Base-by-base conservation (phyloP, 2,113 vertebrate genomes). In the Pterophyllum scalare region DNA sequence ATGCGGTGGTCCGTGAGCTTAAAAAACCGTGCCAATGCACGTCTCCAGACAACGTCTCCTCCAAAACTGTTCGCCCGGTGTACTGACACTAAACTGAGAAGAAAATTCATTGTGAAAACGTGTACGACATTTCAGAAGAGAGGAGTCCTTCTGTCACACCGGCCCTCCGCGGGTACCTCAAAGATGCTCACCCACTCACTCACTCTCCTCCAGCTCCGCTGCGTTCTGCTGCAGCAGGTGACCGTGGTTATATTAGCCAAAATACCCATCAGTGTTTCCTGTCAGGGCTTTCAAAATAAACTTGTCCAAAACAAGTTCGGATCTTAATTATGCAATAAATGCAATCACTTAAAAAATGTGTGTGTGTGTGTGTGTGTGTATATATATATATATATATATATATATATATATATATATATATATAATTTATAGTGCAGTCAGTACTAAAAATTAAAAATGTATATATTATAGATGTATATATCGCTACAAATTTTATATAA, bases 221-320 rank as follows among this genome's bases (percentile, higher is more conserved):
- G 64, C 1, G 52, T 64, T 75, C 64, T 35, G 89, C 88, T 33
- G 90, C 89, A 83, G 92, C 88, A 89, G 88, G 90, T 89, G 87
- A 87, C 57, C 12, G 59, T 35, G 22, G 26, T 7, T 0, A 84
- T 77, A 49, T 2, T 12, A 7, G 7, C 19, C 13, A 10, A 3
- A 60, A 2, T 3, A 5, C 15, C 6, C 22, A 2, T 7, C 19
- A 9, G 3, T 13, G 28, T 1, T 86, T 93, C 88, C 87, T 43
- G 59, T 75, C 1, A 0, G 0, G 12, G 11, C 49, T 89, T 88
- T 90, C 92, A 93, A 56, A 91, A 65, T 91, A 91, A 89, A 75
- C 5, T n/a, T n/a, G n/a, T n/a, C n/a, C n/a, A 31, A 24, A 58
- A 58, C 57, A 58, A 13, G 33, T 22, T 40, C n/a, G n/a, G n/a